Conservation (phyloP, 2,113 vertebrate species). For the Corythaeola cristata region DNA sequence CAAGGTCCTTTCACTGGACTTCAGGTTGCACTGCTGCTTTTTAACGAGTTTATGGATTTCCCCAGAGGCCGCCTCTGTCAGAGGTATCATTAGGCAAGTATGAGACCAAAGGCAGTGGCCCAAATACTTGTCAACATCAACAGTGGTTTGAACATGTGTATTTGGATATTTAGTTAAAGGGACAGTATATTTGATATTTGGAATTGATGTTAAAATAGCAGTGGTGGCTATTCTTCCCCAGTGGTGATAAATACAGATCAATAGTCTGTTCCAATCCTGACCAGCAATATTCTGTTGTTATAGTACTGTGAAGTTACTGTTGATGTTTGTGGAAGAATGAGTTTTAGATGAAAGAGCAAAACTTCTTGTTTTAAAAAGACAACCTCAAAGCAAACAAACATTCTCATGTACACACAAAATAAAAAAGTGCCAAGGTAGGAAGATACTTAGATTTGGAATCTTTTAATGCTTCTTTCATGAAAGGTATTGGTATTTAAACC, state of each 20-base stretch:
- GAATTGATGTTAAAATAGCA: neutral
- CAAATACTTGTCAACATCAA: neutral
- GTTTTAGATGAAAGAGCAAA: neutral
- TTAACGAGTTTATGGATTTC: neutral
- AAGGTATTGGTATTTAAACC: neutral
- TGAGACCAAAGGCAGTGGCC: constrained; percentile 15
- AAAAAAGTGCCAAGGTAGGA: neutral
- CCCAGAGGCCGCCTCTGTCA: neutral
- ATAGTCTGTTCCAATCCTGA: neutral
- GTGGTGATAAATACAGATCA: neutral
- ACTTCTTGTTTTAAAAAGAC: neutral
- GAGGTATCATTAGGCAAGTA: neutral
- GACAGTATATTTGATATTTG: neutral
- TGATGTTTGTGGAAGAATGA: neutral
- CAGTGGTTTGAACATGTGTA: neutral
- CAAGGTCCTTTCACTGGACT: neutral
- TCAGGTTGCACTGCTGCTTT: neutral
- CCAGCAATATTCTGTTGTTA: neutral
- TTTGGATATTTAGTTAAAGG: neutral
- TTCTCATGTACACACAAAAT: neutral
- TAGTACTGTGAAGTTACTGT: neutral
- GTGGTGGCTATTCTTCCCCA: neutral
- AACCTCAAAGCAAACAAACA: neutral
- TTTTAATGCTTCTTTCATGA: neutral
- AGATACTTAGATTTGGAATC: neutral